Conservation (phyloP, 2,888 invertebrate genomes). For the Tipula unca region DNA sequence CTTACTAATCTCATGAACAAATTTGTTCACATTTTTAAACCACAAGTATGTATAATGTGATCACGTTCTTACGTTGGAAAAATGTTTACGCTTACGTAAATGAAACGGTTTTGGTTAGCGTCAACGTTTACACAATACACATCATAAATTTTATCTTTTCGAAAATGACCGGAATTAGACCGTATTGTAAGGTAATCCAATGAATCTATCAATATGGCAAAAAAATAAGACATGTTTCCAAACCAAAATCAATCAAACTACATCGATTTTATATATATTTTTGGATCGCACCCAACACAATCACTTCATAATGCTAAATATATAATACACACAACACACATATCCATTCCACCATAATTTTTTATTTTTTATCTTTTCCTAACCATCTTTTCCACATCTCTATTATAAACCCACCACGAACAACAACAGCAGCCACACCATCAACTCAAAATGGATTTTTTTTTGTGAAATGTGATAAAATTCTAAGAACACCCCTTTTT, state of each 20-base stretch:
- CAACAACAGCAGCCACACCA: neutral
- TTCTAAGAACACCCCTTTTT: neutral
- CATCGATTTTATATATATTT: neutral
- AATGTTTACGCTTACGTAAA: too few relatives aligned
- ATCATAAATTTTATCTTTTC: too few relatives aligned
- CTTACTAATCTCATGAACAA: too few relatives aligned
- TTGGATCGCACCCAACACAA: neutral
- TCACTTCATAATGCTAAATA: neutral
- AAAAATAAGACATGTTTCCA: neutral
- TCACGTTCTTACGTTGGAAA: too few relatives aligned
- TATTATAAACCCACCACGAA: neutral
- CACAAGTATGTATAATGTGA: too few relatives aligned
- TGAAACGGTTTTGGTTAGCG: too few relatives aligned
- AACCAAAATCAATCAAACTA: neutral
- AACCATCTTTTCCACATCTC: conserved; percentile 3
- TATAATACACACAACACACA: neutral
- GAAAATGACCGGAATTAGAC: too few relatives aligned
- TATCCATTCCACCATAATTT: neutral
- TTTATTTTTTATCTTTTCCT: neutral
- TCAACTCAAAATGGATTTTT: neutral
- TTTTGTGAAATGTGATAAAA: neutral
- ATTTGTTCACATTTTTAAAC: too few relatives aligned
- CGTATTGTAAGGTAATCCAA: too few relatives aligned
- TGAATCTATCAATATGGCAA: neutral
- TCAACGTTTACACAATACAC: too few relatives aligned